phyloP scores from a whole-genome alignment of 1,140 invertebrate species.

The Drosophila pandora region DNA sequence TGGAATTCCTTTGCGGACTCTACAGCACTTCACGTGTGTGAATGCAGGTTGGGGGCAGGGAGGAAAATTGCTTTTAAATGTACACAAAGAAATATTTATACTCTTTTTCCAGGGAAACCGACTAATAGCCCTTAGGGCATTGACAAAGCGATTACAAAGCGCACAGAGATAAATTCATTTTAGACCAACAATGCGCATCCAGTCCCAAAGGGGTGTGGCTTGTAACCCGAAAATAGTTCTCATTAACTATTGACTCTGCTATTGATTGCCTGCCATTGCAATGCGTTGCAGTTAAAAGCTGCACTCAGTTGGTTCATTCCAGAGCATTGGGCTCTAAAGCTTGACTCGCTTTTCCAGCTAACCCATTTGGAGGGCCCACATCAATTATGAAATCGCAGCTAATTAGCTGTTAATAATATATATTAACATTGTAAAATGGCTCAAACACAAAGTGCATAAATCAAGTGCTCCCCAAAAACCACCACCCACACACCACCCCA shows the following conservation, averaged over 20 bases:
- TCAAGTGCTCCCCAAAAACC: constrained; percentile 38
- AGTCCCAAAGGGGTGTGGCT: constrained; percentile 19
- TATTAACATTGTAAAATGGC: constrained; percentile 72
- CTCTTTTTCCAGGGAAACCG: constrained; percentile 28
- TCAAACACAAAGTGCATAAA: constrained; percentile 71
- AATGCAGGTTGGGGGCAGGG: constrained; percentile 8
- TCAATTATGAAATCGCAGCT: constrained; percentile 67
- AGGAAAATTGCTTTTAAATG: constrained; percentile 71
- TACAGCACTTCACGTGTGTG: constrained; percentile 1
- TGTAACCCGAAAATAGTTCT: constrained; percentile 36
- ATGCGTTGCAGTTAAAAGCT: background rate
- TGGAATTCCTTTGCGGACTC: constrained; percentile 55
- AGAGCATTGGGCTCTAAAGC: constrained; percentile 9
- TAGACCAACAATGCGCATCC: constrained; percentile 21
- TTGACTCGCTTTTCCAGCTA: constrained; percentile 4
- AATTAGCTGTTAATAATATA: constrained; percentile 82
- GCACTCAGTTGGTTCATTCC: constrained; percentile 21
- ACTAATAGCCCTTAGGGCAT: constrained; percentile 64
- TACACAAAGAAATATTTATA: constrained; percentile 67
- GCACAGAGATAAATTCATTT: constrained; percentile 34
- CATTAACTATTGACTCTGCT: constrained; percentile 44
- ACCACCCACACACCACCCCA: background rate
- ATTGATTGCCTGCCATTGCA: constrained; percentile 33
- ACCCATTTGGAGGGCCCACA: constrained; percentile 12
- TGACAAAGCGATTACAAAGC: constrained; percentile 51